Evolutionary conservation across 1,140 invertebrate genomes (phyloP), one percentile per base, ranked within the genome.

Genomic region (Colletes latitarsis): DNA sequence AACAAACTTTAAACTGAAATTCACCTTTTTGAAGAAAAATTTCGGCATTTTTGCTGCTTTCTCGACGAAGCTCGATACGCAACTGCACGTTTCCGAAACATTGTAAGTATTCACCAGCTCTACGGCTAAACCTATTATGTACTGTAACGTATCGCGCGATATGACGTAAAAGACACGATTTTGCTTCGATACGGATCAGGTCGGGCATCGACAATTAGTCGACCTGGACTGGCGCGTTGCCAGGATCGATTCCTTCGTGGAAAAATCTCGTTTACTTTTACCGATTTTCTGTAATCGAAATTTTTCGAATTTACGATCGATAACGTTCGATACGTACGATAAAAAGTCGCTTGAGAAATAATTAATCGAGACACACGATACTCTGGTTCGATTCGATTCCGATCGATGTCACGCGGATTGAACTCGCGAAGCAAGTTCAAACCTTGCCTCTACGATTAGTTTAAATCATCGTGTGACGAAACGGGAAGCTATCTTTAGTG

Each of bases 91-190:
- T 71, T 83, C 55, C 64, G 74, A 84, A 87, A 89, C 79, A 88
- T 88, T 85, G 84, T 89, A 90, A 68, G 87, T 89, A 85, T 89
- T 90, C 88, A 60, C 67, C 68, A 63, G 63, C 55, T 73, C 62
- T 66, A 67, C 49, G 19, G 63, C 75, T 90, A 90, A 90, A 84
- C 85, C 88, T 78, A 90, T 90, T 90, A 90, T 58, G 63, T 66
- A n/a, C 68, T 60, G 73, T 21, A 77, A 80, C 60, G 49, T 30
- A 67, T 82, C 80, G 79, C 75, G 76, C 52, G 41, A 52, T 64
- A 55, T 69, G 72, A 70, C 71, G 78, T 77, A 78, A 79, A 30
- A 55, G 76, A 83, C 70, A 69, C 78, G 30, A 76, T 78, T 84
- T 80, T 53, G 62, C 55, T 12, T 43, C 14, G n/a, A 52, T 15